Evolutionary conservation across 2,113 vertebrate genomes (phyloP), one percentile per base, ranked within the genome.

Genomic region (Anolis carolinensis): DNA sequence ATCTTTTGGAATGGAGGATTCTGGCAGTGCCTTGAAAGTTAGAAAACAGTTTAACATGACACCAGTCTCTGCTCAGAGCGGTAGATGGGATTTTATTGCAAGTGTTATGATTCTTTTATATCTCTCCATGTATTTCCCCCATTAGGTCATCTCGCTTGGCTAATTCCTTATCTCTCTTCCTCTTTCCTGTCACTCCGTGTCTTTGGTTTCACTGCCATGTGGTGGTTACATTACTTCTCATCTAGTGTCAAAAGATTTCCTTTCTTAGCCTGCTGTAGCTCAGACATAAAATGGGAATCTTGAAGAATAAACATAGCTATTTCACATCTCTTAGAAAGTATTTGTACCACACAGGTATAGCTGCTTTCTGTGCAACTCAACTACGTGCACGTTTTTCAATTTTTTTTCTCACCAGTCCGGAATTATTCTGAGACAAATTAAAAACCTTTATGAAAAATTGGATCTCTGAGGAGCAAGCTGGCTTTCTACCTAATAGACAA

Each of bases 1-100:
- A 11, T 78, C 18, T 87, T 89, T 68, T 82, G 71, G 32, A 87
- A 82, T n/a, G 18, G 25, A 71, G 11, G 62, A n/a, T 18, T 59
- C 59, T 55, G 44, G 50, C 14, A 7, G 16, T 23, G 44, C 68
- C 81, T 71, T 13, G 3, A 79, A 18, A 67, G 34, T n/a, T 48
- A 21, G 63, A 68, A 44, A 32, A 21, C 39, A 20, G 36, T 36
- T 7, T 68, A 70, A n/a, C 63, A 62, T 48, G 65, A 34, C 70
- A 0, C 18, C 71, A 70, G 2, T 50, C 14, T 23, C 23, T 10
- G 14, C 8, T 0, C 32, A 50, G 55, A 1, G 23, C 30, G 52
- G 23, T 68, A 52, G 3, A 36, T 50, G n/a, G 44, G 23, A 63
- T 79, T 76, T 84, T 84, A 76, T 77, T 20, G n/a, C n/a, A 6